Evolutionary conservation across 1,140 invertebrate genomes (phyloP).

Genomic region (Mercenaria mercenaria): DNA sequence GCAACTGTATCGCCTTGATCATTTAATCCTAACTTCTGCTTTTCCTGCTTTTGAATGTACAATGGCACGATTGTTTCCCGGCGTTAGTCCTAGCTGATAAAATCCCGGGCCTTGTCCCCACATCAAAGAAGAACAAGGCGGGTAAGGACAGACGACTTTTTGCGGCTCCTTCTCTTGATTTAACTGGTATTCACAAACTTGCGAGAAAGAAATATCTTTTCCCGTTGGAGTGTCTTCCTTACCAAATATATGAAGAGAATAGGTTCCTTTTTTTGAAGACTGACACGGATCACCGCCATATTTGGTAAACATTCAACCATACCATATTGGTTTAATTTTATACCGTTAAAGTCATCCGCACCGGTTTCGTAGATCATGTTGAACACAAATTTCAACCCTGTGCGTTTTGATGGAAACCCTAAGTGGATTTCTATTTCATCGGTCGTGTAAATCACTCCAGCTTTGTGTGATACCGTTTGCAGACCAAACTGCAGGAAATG

Average conservation of each 20-base stretch:
- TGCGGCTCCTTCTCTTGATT: slow-evolving; percentile 74
- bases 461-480: slow-evolving; percentile 83
- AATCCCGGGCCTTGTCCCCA: slow-evolving; percentile 84
- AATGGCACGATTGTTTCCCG: slow-evolving; percentile 79
- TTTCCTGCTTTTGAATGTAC: slow-evolving; percentile 80
- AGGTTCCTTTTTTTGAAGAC: slow-evolving; percentile 82
- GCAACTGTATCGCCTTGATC: slow-evolving; percentile 61
- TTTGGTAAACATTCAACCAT: slow-evolving; percentile 83
- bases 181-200: slow-evolving; percentile 85
- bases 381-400: slow-evolving; percentile 84
- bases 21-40: slow-evolving; percentile 78
- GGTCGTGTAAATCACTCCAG: slow-evolving; percentile 79
- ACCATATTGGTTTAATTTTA: slow-evolving; percentile 83
- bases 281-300: slow-evolving; percentile 82
- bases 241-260: slow-evolving; percentile 84
- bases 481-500: slow-evolving; percentile 85
- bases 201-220: slow-evolving; percentile 85
- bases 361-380: slow-evolving; percentile 81
- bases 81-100: slow-evolving; percentile 79
- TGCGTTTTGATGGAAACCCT: slow-evolving; percentile 76
- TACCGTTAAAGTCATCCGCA: slow-evolving; percentile 81
- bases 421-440: slow-evolving; percentile 82
- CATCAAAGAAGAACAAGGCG: slow-evolving; percentile 84
- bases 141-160: slow-evolving; percentile 80
- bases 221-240: slow-evolving; percentile 83